Base-by-base conservation (phyloP, 2,888 invertebrate species). In the Meganola albula region DNA sequence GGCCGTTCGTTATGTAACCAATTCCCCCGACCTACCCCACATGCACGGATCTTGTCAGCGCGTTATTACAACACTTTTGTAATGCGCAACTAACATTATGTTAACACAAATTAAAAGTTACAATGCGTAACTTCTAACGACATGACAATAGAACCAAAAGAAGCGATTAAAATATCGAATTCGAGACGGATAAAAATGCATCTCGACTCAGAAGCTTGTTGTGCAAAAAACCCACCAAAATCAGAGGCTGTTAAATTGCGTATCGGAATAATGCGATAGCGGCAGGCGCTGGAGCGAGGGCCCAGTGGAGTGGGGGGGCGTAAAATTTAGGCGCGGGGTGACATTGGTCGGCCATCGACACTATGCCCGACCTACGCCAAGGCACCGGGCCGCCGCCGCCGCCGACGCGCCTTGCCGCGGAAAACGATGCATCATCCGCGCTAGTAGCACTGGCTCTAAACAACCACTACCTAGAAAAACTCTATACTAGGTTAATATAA, bases 281-380 rank as follows among this genome's bases (percentile, higher is more conserved):
- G 48, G 44, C 42, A 40, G 42, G 45, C 25, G 37, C 40, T 42
- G 36, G 39, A 40, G 34, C n/a, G n/a, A n/a, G 44, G 48, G 35
- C 47, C 47, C 38, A 36, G 48, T 36, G 54, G 47, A 51, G 58
- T 48, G 51, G 54, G 51, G 54, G 49, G 53, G 68, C 69, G 71
- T 67, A 74, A 74, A 64, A 67, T 74, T 65, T 69, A 63, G 51
- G 56, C 59, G 59, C 73, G 72, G 74, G 83, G 84, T 83, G 84
- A 84, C 84, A 79, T 83, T 82, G 84, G 62, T 58, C 71, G 84
- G 75, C 53, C 82, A 56, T 69, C 77, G 83, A 83, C 80, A 70
- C 65, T 68, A 50, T 75, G 72, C 72, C 74, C 79, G 80, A 83
- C 83, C 82, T 83, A 82, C 76, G 71, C 67, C 67, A 74, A 74